These are phyloP conservation scores for Drosophila atroscutellata DNA, from an alignment of 2,888 invertebrate genomes.

Conservation along the genomic window DNA sequence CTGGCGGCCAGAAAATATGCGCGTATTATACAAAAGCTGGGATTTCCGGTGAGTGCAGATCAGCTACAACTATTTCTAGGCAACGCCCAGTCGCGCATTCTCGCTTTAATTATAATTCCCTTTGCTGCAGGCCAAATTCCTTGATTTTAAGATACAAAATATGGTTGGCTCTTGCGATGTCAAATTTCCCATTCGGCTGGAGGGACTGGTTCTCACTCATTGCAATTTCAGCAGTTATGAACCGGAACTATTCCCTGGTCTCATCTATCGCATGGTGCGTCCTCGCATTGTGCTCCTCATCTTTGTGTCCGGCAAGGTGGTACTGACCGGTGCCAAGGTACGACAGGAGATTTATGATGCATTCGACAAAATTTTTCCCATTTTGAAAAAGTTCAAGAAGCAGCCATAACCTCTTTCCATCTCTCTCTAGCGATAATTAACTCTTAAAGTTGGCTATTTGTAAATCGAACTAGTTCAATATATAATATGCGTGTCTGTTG, in stretches of 20 bases:
- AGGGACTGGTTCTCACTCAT: conserved; percentile 90
- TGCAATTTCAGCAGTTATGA: conserved; percentile 95
- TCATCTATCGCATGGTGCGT: conserved; percentile 99
- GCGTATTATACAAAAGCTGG: conserved; percentile 93
- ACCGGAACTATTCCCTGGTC: conserved; percentile 98
- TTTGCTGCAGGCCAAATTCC: conserved; percentile 89
- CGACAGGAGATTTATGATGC: conserved; percentile 96
- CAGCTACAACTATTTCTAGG: not conserved
- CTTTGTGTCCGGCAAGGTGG: conserved; percentile 99
- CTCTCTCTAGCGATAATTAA: conserved; percentile 27
- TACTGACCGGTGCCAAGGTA: conserved; percentile 98
- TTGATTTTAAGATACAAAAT: conserved; percentile 93
- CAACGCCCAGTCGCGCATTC: not conserved
- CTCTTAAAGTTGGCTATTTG: conserved; percentile 56
- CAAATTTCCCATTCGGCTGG: conserved; percentile 91
- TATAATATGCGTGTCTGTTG: conserved; percentile 26
- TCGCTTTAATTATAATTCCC: not conserved
- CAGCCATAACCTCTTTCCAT: conserved; percentile 85
- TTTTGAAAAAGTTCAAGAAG: conserved; percentile 97
- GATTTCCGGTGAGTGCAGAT: conserved; percentile 87
- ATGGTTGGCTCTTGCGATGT: conserved; percentile 93
- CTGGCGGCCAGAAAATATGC: conserved; percentile 93
- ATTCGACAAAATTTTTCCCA: conserved; percentile 98
- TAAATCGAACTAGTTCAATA: conserved; percentile 33
- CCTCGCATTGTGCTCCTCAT: conserved; percentile 98